Evolutionary conservation across 1,140 invertebrate species (phyloP), one percentile per base, ranked within the genome.

Genomic region (Drosophila takahashii): DNA sequence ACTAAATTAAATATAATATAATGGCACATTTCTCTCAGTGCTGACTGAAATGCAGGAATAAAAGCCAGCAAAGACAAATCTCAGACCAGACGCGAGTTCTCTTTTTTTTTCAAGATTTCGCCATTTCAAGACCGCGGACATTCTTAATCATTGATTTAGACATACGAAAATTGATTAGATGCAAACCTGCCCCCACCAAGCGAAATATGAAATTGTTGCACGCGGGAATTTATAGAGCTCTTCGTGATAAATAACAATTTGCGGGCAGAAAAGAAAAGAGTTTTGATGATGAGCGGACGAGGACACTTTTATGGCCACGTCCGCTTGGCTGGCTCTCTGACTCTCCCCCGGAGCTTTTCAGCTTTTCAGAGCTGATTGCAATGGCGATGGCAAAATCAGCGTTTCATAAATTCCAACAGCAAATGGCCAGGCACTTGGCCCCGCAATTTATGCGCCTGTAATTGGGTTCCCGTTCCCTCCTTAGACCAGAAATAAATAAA

Each of bases 61-160:
- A 53, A 53, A 2, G 5, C 41, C 1, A 34, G 22, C 34, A 26
- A n/a, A 26, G 62, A 62, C 62, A 66, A 44, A 61, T 15, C 26
- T 10, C 44, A 2, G 26, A 32, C 2, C 48, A 42, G 47, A 34
- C 22, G 32, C 18, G 22, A 36, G 65, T 47, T 44, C 34, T 36
- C 36, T 42, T 4, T 51, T 16, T 13, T n/a, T 8, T 4, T 29
- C 6, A 4, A 29, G 34, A 52, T 52, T 51, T 41, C 4, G 64
- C 64, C 48, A 77, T 81, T 81, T 77, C 48, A 67, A 69, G 39
- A 77, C 58, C 70, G 42, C 36, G 61, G 83, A 87, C 83, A 81
- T 81, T 89, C 84, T 77, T 83, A 83, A 87, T 87, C 83, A 87
- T 87, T 89, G 84, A 89, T 89, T 87, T 89, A 89, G 84, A 89